Evolutionary conservation across 2,888 invertebrate genomes (phyloP).

Genomic region (Priapulus caudatus): DNA sequence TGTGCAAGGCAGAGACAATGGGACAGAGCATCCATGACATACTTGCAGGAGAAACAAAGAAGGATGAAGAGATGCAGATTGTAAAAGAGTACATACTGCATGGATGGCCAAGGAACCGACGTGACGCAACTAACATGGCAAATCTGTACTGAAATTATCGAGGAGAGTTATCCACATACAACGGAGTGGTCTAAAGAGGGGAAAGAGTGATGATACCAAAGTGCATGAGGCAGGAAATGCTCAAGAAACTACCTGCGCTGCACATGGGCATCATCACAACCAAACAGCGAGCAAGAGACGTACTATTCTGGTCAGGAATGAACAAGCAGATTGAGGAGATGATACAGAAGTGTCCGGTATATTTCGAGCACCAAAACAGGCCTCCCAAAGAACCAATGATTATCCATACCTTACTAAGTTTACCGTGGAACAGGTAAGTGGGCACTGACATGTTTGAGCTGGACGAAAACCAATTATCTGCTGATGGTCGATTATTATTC

Average conservation of each 20-base stretch:
- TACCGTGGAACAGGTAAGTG: background rate
- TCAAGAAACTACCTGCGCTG: constrained; percentile 9
- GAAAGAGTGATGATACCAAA: constrained; percentile 11
- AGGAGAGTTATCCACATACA: constrained; percentile 4
- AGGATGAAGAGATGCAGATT: constrained; percentile 3
- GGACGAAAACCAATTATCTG: no score
- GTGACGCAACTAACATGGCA: background rate
- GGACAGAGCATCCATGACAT: no score
- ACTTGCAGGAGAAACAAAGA: background rate
- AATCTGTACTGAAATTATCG: constrained; percentile 2
- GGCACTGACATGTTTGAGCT: background rate
- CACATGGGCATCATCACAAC: constrained; percentile 11
- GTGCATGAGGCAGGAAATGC: constrained; percentile 10
- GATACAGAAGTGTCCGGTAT: constrained; percentile 1
- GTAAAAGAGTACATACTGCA: background rate
- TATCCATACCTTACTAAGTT: background rate
- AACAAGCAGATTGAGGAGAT: constrained; percentile 4
- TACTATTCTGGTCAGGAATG: constrained; percentile 11
- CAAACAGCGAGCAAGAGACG: constrained; percentile 8
- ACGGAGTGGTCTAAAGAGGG: constrained; percentile 11
- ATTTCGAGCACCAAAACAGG: background rate
- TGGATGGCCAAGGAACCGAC: constrained; percentile 10
- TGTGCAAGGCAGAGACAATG: no score
- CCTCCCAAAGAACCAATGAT: constrained; percentile 7
- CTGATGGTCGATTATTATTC: no score